phyloP scores from a whole-genome alignment of 1,140 invertebrate species.

The Cydia fagiglandana region DNA sequence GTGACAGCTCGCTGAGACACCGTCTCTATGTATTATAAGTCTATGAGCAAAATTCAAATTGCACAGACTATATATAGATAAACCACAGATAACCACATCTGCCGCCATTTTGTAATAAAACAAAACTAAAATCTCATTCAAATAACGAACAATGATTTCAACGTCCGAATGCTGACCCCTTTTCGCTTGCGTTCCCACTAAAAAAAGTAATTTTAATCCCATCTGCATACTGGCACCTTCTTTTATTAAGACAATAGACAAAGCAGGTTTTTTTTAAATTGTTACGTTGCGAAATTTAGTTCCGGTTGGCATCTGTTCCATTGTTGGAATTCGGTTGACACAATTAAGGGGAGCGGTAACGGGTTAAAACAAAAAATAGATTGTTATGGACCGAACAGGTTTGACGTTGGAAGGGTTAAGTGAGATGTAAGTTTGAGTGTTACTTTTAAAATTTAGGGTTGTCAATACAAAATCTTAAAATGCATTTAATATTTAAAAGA shows the following conservation, averaged over 20 bases:
- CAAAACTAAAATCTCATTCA: not conserved
- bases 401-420: conserved; percentile 73
- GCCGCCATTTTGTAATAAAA: conserved; percentile 12
- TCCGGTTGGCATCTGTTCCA: conserved; percentile 18
- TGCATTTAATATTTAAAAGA: conserved; percentile 28
- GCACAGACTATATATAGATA: not conserved
- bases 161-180: conserved; percentile 59
- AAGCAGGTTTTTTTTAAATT: conserved; percentile 29
- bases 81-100: conserved; percentile 16
- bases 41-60: conserved; percentile 22
- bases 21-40: too few species aligned
- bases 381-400: conserved; percentile 70
- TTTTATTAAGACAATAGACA: conserved; percentile 63
- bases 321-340: conserved; percentile 55
- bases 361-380: conserved; percentile 73
- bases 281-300: conserved; percentile 28
- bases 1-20: too few species aligned
- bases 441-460: conserved; percentile 55
- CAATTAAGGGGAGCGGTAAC: conserved; percentile 59
- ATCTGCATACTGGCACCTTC: conserved; percentile 68
- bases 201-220: conserved; percentile 63
- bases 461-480: conserved; percentile 17
- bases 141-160: conserved; percentile 45
- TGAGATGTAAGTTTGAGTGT: conserved; percentile 72
- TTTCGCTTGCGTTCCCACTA: conserved; percentile 52